phyloP scores from a whole-genome alignment of 2,797 vertebrate genomes.

The Octomys mimax region DNA sequence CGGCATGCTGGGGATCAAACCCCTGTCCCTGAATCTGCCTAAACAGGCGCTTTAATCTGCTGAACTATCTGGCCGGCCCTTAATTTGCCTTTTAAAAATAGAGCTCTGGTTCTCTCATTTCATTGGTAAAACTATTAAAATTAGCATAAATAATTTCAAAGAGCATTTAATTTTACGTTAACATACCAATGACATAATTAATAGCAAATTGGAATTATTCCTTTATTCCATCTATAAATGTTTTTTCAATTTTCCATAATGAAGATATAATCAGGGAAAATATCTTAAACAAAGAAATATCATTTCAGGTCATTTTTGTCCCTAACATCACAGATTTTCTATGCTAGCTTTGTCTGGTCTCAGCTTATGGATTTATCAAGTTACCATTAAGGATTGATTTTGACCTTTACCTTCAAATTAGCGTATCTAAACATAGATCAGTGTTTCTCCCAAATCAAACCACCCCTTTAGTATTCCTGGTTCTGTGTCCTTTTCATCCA shows the following conservation, averaged over 20 bases:
- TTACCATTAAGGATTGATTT: background rate
- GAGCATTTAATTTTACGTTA: background rate
- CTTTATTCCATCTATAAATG: background rate
- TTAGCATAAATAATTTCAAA: constrained; percentile 22
- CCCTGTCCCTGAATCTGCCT: no score
- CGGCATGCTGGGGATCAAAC: no score
- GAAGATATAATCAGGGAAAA: background rate
- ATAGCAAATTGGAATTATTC: background rate
- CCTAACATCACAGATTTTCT: background rate
- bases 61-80: no score
- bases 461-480: background rate
- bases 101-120: background rate
- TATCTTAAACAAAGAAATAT: background rate
- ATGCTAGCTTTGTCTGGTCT: background rate
- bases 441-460: background rate
- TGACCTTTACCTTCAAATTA: background rate
- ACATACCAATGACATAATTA: background rate
- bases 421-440: constrained; percentile 20
- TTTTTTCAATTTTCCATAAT: background rate
- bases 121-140: background rate
- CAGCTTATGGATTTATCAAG: background rate
- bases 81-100: background rate
- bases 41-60: no score
- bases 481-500: background rate
- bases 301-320: background rate